Base-by-base conservation (phyloP, 1,140 invertebrate species). In the Drosophila erecta region DNA sequence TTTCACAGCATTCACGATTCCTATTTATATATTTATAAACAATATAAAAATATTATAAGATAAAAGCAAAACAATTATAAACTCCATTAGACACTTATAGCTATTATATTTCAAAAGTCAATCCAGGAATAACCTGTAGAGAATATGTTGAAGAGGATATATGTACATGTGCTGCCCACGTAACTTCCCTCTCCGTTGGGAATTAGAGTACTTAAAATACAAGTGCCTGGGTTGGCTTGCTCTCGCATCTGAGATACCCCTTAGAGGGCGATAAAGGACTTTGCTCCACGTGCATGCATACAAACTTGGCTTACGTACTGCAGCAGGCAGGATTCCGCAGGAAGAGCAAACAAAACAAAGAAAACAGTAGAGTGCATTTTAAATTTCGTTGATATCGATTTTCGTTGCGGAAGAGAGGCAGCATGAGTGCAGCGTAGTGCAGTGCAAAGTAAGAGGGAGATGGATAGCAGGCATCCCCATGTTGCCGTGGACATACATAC, bases 351-450 rank as follows among this genome's bases (percentile, higher is more conserved):
- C 8, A 41, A 24, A 53, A 72, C 70, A 50, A 41, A 22, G 27
- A 11, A 40, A 38, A 33, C 46, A 43, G 35, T 60, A 11, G 37
- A 72, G 56, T 71, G 43, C 56, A 72, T 55, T 61, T 74, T 24
- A 74, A 55, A 56, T 74, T 73, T 73, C 35, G 50, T 50, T 24
- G 24, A 14, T 55, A 73, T 73, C 37, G 69, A 73, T 74, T 74
- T 74, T 55, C 8, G n/a, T 11, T 14, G 15, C n/a, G 22, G 20
- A 3, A 41, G 50, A 54, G 38, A 70, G 59, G 60, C 17, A 38
- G 57, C 35, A n/a, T 15, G 24, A 49, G 51, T 27, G 50, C 51
- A 20, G 15, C 1, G 27, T 35, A 17, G 17, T 17, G 17, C 17
- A 17, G 17, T 17, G 7, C 15, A 11, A n/a, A n/a, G 46, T 11